Evolutionary conservation across 2,797 vertebrate genomes (phyloP), one percentile per base, ranked within the genome.

Genomic region (Xenops minutus): DNA sequence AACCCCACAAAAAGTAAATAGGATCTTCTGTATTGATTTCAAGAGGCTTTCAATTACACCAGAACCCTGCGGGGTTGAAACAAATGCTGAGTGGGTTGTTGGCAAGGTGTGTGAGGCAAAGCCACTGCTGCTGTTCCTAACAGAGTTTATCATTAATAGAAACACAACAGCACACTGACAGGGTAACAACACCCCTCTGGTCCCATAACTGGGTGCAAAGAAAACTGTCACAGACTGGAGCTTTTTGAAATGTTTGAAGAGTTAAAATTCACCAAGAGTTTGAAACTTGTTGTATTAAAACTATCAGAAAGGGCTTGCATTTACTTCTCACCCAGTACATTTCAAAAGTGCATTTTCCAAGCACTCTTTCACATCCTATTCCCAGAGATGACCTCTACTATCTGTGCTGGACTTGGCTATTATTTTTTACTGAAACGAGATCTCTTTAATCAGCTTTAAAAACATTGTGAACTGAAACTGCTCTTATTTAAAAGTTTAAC

Each of bases 401-500:
- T 87, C 87, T 36, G 59, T 93, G 85, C 95, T 86, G 96, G 96
- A 96, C 96, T 34, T 83, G 84, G 89, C 93, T 86, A 87, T 88
- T 88, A 85, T 97, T 94, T 94, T 97, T 96, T 87, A 87, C 74
- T 56, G 64, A 95, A 90, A 83, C 7, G 29, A 94, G 95, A 89
- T 96, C 93, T 89, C 96, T 98, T 98, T 98, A 97, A 98, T 97
- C 96, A 97, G 92, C 96, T 97, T 96, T 56, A 83, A 97, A 98
- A 97, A 96, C 95, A 97, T 88, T 89, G 97, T 69, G 97, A 98
- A 97, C 92, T 92, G 97, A 97, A 98, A 96, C 94, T 91, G 94
- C 95, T 97, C 97, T 97, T 97, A 98, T 98, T 98, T 98, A 97
- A 98, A 98, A 98, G 98, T 98, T 98, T 98, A 98, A 98, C 98